These are phyloP conservation scores for Aptenodytes patagonicus DNA, from an alignment of 2,113 vertebrate species.

Conservation along the genomic window DNA sequence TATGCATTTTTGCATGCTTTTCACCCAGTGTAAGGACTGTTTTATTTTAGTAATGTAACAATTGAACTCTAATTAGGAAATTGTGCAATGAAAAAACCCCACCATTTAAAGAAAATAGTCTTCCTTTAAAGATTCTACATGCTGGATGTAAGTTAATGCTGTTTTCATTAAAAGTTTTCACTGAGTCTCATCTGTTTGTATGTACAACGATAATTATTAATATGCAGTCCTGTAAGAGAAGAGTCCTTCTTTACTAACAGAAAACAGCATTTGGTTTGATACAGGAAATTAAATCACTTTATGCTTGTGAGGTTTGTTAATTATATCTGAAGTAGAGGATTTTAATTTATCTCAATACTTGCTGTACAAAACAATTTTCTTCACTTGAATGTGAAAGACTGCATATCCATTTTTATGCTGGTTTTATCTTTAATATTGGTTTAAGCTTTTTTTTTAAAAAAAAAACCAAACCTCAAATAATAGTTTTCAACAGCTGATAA, in stretches of 20 bases:
- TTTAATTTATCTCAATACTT: constrained; percentile 13
- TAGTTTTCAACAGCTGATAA: not conserved
- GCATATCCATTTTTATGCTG: not conserved
- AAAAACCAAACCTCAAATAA: not conserved
- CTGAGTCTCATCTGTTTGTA: not conserved
- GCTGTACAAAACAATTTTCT: not conserved
- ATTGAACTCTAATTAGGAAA: not conserved
- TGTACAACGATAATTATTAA: constrained; percentile 4
- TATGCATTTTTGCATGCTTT: not conserved
- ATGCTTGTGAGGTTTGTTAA: constrained; percentile 20
- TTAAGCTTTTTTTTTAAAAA: not conserved
- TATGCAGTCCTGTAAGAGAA: not conserved
- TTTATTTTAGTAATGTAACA: not conserved
- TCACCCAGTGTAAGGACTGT: not conserved
- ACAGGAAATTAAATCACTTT: constrained; percentile 15
- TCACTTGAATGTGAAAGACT: not conserved
- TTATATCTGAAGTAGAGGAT: not conserved
- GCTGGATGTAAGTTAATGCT: not conserved
- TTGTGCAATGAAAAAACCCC: not conserved
- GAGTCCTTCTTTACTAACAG: not conserved
- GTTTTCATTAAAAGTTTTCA: constrained; percentile 12
- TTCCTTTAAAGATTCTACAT: not conserved
- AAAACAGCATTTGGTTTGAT: constrained; percentile 4
- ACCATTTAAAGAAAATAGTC: not conserved
- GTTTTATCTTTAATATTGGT: not conserved